Percentiles rank a stretch among this genome's conserved stretches.
These are phyloP conservation scores for Orchestes rusci DNA, from an alignment of 2,888 invertebrate genomes.

Conservation along the genomic window DNA sequence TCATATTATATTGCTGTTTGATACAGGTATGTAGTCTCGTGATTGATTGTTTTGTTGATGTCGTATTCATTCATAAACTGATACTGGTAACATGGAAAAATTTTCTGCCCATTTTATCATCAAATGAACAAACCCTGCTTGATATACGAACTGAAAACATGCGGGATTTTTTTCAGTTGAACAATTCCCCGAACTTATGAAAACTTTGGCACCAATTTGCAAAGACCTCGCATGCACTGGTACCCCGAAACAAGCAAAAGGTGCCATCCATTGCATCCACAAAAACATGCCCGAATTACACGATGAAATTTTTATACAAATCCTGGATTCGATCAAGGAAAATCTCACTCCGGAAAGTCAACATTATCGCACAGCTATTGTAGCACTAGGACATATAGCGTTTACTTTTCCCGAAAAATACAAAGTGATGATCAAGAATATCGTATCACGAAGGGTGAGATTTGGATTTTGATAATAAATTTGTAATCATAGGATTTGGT, in stretches of 20 bases:
- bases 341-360: slow-evolving; percentile 68
- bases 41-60: too few relatives aligned
- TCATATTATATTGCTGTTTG: too few relatives aligned
- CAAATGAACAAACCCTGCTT: too few relatives aligned
- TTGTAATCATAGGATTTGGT: too few relatives aligned
- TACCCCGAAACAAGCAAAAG: slow-evolving; percentile 92
- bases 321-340: slow-evolving; percentile 70
- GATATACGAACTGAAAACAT: too few relatives aligned
- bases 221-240: slow-evolving; percentile 84
- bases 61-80: too few relatives aligned
- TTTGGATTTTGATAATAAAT: not conserved
- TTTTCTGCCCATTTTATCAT: too few relatives aligned
- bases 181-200: slow-evolving; percentile 67
- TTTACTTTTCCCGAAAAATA: slow-evolving; percentile 86
- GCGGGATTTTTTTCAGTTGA: slow-evolving; percentile 53
- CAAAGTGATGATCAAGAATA: slow-evolving; percentile 84
- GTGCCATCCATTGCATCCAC: slow-evolving; percentile 87
- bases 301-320: slow-evolving; percentile 73
- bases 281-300: slow-evolving; percentile 69
- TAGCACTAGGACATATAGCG: slow-evolving; percentile 91
- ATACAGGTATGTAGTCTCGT: too few relatives aligned
- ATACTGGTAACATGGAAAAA: too few relatives aligned
- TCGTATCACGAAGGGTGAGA: slow-evolving; percentile 79
- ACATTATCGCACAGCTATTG: slow-evolving; percentile 88
- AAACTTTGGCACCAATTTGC: slow-evolving; percentile 76